A percentile compares a stretch with the other conserved stretches of the same genome.
These are phyloP conservation scores for Eriosoma lanigerum DNA, from an alignment of 1,140 invertebrate species.

Conservation along the genomic window DNA sequence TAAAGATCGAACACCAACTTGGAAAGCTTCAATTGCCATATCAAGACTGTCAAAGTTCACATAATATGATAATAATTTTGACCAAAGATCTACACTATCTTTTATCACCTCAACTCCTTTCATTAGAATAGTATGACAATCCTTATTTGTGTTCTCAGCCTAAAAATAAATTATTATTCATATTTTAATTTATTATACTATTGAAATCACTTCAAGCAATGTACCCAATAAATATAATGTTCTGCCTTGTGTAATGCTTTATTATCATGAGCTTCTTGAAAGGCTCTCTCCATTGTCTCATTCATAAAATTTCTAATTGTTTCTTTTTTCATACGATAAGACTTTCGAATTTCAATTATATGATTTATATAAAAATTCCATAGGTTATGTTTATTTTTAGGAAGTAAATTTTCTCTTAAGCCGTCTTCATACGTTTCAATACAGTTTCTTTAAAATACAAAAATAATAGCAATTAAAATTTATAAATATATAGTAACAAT, in stretches of 20 bases:
- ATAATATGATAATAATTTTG: constrained; percentile 10
- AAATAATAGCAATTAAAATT: background rate
- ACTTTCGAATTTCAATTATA: constrained; percentile 40
- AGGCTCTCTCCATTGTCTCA: constrained; percentile 40
- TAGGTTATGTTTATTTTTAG: constrained; percentile 37
- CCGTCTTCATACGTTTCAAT: constrained; percentile 33
- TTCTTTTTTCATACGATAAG: constrained; percentile 49
- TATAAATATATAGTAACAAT: too few species aligned
- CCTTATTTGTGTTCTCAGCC: constrained; percentile 19
- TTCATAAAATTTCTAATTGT: constrained; percentile 41
- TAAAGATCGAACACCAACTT: background rate
- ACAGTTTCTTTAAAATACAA: constrained; percentile 23
- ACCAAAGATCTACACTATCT: constrained; percentile 33
- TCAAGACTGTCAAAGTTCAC: constrained; percentile 19
- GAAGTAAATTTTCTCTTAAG: constrained; percentile 23
- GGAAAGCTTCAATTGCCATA: constrained; percentile 18
- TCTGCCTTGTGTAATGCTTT: constrained; percentile 11
- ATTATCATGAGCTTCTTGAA: constrained; percentile 37
- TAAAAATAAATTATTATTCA: background rate
- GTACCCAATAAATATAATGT: constrained; percentile 38
- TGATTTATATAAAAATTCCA: constrained; percentile 40
- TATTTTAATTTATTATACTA: background rate
- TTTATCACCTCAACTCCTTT: constrained; percentile 6
- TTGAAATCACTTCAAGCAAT: background rate
- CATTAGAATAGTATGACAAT: constrained; percentile 10